Percentiles rank a stretch among this genome's conserved stretches.
phyloP scores from a whole-genome alignment of 2,113 vertebrate genomes.

The Cynocephalus volans region DNA sequence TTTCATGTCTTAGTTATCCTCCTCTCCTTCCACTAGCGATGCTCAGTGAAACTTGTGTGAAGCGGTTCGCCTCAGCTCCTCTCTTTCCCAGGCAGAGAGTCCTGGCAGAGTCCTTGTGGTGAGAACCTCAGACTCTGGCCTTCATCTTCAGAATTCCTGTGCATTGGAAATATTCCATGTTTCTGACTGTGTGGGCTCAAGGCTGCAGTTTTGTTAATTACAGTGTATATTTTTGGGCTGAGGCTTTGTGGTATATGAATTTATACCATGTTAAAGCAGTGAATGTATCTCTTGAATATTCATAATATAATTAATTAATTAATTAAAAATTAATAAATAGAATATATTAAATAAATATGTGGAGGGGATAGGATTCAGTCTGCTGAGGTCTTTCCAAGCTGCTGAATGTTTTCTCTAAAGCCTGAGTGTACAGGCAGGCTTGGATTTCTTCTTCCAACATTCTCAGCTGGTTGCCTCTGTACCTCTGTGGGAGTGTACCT shows the following conservation, averaged over 20 bases:
- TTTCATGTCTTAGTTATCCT: background rate
- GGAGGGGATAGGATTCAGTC: background rate
- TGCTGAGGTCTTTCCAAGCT: background rate
- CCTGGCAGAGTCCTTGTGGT: background rate
- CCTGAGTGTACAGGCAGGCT: background rate
- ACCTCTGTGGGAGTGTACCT: slow-evolving; percentile 6
- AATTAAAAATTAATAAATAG: too few relatives aligned
- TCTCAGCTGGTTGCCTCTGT: slow-evolving; percentile 28
- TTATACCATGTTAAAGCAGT: background rate
- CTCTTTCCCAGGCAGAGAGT: slow-evolving; percentile 51
- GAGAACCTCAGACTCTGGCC: slow-evolving; percentile 50
- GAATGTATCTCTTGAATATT: background rate
- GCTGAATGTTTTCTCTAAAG: slow-evolving; percentile 53
- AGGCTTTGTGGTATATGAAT: background rate
- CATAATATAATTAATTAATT: too few relatives aligned
- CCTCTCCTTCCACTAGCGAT: background rate
- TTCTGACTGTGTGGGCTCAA: background rate
- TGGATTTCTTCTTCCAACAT: slow-evolving; percentile 29
- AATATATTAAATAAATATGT: background rate
- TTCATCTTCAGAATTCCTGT: slow-evolving; percentile 56
- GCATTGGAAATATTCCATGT: background rate
- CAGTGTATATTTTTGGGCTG: background rate
- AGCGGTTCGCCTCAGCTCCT: background rate
- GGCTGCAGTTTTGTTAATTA: slow-evolving; percentile 27
- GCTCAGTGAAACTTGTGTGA: background rate